Conservation (phyloP, 2,888 invertebrate genomes). For the Melangyna quadrimaculata region DNA sequence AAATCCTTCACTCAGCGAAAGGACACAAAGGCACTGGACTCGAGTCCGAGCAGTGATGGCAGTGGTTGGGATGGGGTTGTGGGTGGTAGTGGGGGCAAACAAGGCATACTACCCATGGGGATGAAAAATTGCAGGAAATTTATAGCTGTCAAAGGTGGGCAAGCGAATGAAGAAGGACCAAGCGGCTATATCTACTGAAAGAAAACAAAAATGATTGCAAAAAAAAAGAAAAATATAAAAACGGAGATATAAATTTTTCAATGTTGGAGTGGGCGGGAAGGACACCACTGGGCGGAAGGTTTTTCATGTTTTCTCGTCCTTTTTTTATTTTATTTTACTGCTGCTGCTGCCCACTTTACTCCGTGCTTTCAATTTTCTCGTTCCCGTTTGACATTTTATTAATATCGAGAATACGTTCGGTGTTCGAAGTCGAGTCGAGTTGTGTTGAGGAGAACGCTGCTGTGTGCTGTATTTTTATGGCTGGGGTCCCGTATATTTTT, state of each 20-base stretch:
- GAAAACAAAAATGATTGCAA: not conserved
- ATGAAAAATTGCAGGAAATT: constrained; percentile 71
- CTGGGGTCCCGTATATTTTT: constrained; percentile 29
- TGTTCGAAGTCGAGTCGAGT: constrained; percentile 40
- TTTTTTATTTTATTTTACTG: not conserved
- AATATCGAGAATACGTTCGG: constrained; percentile 71
- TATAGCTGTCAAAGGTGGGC: constrained; percentile 72
- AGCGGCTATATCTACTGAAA: constrained; percentile 19
- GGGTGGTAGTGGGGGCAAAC: constrained; percentile 11
- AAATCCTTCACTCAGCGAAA: constrained; percentile 69
- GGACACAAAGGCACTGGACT: constrained; percentile 39
- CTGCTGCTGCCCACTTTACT: not conserved
- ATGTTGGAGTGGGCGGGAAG: constrained; percentile 28
- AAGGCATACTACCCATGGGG: constrained; percentile 62
- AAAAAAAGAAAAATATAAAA: constrained; percentile 41
- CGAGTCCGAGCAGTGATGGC: not conserved
- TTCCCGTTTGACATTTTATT: constrained; percentile 71
- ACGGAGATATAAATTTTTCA: constrained; percentile 69
- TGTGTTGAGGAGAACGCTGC: constrained; percentile 15
- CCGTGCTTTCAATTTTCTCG: constrained; percentile 70
- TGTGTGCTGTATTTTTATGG: constrained; percentile 59
- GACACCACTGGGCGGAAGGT: constrained; percentile 30
- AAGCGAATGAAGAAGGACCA: constrained; percentile 70
- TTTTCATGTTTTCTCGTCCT: constrained; percentile 48
- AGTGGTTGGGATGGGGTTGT: not conserved